Evolutionary conservation across 2,888 invertebrate species (phyloP), one percentile per base, ranked within the genome.

Genomic region (Agrilus cyanescens): DNA sequence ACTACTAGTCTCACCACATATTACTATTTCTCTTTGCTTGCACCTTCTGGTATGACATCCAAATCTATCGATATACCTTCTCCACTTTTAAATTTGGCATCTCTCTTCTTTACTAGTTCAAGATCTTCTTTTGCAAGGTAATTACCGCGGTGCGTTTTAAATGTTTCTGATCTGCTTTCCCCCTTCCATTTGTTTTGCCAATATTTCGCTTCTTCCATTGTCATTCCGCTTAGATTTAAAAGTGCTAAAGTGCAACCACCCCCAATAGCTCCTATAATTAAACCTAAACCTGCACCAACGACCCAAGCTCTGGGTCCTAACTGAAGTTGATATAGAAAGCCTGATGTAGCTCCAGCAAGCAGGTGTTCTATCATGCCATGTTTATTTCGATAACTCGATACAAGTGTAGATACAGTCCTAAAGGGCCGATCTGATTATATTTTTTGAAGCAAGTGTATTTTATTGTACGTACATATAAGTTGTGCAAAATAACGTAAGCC

Each of bases 351-450:
- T 7, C 85, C 88, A 1, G 79, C 85, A 2, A 68, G 55, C 1
- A 76, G 53, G 60, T 81, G 84, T 55, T 87, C 84, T 15, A 76
- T 50, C 5, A 86, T 57, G 0, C 82, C 75, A 25, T 76, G 74
- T 49, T 82, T 74, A 2, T 76, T 79, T 45, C 79, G 67, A 57
- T 85, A 87, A 0, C 76, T 75, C 8, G 82, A 73, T 31, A 85
- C 60, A 6, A 70, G 58, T 12, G 82, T 81, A 31, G 80, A 69
- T 41, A 78, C 62, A 42, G 75, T 66, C 56, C 86, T 87, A 61
- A 40, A 72, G 71, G 33, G 32, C 12, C 12, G 15, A 31, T 25
- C 30, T n/a, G 7, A 39, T 8, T 4, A 20, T 14, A 31, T 4
- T 12, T 4, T 3, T 13, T n/a, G 4, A 25, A 7, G 15, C 6